Conservation (phyloP, 2,888 invertebrate species). For the Pyralis farinalis region DNA sequence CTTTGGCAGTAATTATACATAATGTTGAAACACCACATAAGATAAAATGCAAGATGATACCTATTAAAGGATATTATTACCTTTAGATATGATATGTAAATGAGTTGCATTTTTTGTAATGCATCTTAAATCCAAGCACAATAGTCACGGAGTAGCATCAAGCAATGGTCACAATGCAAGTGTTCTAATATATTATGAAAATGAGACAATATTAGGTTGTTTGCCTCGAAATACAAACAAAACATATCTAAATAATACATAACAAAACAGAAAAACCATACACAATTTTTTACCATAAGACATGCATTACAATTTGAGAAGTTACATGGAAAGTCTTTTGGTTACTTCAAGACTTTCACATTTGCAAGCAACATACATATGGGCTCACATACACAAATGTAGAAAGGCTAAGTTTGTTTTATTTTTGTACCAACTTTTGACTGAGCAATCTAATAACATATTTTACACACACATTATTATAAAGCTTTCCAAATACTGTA, state of each 20-base stretch:
- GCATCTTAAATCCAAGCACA: neutral
- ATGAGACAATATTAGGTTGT: neutral
- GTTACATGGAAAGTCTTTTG: neutral
- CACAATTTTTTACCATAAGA: neutral
- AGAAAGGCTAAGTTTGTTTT: neutral
- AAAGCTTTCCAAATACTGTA: no score
- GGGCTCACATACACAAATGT: conserved; percentile 6
- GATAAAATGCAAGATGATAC: no score
- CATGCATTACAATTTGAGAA: conserved; percentile 1
- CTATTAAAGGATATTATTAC: neutral
- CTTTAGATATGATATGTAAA: neutral
- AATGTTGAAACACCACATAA: no score
- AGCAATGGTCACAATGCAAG: neutral
- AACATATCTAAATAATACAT: neutral
- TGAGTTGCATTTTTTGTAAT: neutral
- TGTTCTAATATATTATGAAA: neutral
- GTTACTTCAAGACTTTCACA: conserved; percentile 7
- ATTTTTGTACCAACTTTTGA: no score
- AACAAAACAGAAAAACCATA: neutral
- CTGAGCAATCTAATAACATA: no score
- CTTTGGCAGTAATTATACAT: no score
- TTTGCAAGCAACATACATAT: conserved; percentile 7
- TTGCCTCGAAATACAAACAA: neutral
- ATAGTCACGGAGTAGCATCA: neutral
- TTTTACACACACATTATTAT: no score